Percentiles rank a stretch among this genome's conserved stretches.
Conservation (phyloP, 2,797 vertebrate genomes). For the Anguilla pacifica region DNA sequence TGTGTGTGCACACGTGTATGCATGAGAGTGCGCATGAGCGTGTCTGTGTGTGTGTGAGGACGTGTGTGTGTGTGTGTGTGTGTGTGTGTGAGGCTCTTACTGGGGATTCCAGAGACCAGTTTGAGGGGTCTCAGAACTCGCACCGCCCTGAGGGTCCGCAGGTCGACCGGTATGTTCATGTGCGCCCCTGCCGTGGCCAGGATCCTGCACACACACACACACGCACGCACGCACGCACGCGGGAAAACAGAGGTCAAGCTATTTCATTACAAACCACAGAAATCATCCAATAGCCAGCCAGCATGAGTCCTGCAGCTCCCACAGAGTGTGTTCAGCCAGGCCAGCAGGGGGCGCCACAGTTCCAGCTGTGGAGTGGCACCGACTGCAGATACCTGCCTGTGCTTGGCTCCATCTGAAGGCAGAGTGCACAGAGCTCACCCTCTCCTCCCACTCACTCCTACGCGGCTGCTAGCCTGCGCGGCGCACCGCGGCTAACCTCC, state of each 20-base stretch:
- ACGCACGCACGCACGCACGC: slow-evolving; percentile 24
- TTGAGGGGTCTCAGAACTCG: slow-evolving; percentile 95
- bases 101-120: slow-evolving; percentile 97
- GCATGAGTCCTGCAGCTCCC: neutral
- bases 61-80: neutral
- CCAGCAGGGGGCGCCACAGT: slow-evolving; percentile 1
- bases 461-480: no score
- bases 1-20: no score
- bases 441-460: slow-evolving; percentile 76
- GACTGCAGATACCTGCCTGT: neutral
- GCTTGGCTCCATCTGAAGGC: neutral
- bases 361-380: slow-evolving; percentile 46
- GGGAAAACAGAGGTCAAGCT: slow-evolving; percentile 10
- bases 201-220: slow-evolving; percentile 74
- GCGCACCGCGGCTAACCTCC: no score
- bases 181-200: slow-evolving; percentile 93
- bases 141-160: slow-evolving; percentile 92
- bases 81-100: slow-evolving; percentile 73
- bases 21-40: no score
- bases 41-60: slow-evolving; percentile 28
- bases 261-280: neutral
- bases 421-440: slow-evolving; percentile 67
- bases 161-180: slow-evolving; percentile 97
- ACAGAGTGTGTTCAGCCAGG: neutral
- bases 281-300: neutral